Conservation (phyloP, 2,888 invertebrate genomes). For the Ophioninae sp. region DNA sequence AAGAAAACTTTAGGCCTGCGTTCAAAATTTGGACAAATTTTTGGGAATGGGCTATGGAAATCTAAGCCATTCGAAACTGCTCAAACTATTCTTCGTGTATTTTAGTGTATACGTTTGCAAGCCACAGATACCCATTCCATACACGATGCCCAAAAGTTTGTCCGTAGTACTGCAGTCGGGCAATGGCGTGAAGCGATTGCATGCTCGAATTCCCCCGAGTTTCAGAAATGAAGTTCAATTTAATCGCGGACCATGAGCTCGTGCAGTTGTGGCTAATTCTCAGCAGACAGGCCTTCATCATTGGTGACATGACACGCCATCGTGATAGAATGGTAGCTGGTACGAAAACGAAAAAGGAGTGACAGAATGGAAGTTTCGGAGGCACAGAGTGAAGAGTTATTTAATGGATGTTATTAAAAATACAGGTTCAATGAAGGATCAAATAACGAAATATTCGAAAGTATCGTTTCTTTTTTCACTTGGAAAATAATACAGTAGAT, state of each 20-base stretch:
- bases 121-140: not conserved
- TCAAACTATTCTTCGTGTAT: not conserved
- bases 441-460: not conserved
- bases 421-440: not conserved
- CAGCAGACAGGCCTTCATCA: constrained; percentile 58
- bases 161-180: constrained; percentile 13
- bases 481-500: not conserved
- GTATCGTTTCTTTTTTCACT: not conserved
- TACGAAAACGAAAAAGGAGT: constrained; percentile 23
- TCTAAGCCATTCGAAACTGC: not conserved
- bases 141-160: not conserved
- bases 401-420: not conserved
- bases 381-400: not conserved
- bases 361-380: constrained; percentile 17
- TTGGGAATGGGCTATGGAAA: not conserved
- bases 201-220: constrained; percentile 55
- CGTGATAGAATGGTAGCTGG: constrained; percentile 33
- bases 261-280: constrained; percentile 54
- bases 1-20: not conserved
- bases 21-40: not conserved
- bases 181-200: constrained; percentile 66
- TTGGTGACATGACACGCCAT: constrained; percentile 41
- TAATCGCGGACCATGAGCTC: constrained; percentile 57
- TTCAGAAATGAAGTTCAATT: constrained; percentile 61
- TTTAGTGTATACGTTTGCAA: not conserved